phyloP scores from a whole-genome alignment of 2,113 vertebrate genomes.

The Rana temporaria region DNA sequence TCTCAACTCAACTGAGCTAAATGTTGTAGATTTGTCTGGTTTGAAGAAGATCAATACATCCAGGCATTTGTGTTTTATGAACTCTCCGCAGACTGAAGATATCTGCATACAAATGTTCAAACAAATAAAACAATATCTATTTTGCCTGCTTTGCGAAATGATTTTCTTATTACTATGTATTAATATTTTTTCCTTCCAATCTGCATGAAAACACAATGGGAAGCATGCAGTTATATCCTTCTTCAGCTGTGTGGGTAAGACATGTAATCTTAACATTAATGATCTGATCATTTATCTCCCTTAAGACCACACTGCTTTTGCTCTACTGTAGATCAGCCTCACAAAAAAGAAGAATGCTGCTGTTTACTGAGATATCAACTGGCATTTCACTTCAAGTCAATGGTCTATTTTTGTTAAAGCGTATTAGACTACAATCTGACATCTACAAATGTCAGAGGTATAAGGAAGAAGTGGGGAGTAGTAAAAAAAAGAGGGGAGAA shows the following conservation, averaged over 20 bases:
- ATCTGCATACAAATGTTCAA: too few relatives aligned
- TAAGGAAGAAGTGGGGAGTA: conserved; percentile 68
- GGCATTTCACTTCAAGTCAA: conserved; percentile 84
- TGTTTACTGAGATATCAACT: conserved; percentile 92
- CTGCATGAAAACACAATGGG: conserved; percentile 15
- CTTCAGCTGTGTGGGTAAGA: conserved; percentile 68
- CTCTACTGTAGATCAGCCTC: conserved; percentile 69
- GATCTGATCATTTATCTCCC: conserved; percentile 86
- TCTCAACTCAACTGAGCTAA: too few relatives aligned
- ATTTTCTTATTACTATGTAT: background rate
- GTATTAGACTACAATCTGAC: conserved; percentile 86
- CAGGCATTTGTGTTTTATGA: too few relatives aligned
- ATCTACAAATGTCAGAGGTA: conserved; percentile 90
- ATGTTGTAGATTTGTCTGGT: too few relatives aligned
- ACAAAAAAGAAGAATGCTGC: conserved; percentile 90
- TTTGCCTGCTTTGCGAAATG: too few relatives aligned
- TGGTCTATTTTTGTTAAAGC: conserved; percentile 80
- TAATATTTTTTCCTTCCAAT: conserved; percentile 1
- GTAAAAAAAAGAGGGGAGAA: conserved; percentile 57
- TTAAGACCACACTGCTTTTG: conserved; percentile 76
- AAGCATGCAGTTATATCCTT: background rate
- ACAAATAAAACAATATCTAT: too few relatives aligned
- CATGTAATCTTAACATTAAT: conserved; percentile 88
- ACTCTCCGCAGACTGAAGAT: too few relatives aligned
- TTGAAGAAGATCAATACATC: too few relatives aligned